Conservation (phyloP, 2,113 vertebrate genomes). For the Callipepla squamata region DNA sequence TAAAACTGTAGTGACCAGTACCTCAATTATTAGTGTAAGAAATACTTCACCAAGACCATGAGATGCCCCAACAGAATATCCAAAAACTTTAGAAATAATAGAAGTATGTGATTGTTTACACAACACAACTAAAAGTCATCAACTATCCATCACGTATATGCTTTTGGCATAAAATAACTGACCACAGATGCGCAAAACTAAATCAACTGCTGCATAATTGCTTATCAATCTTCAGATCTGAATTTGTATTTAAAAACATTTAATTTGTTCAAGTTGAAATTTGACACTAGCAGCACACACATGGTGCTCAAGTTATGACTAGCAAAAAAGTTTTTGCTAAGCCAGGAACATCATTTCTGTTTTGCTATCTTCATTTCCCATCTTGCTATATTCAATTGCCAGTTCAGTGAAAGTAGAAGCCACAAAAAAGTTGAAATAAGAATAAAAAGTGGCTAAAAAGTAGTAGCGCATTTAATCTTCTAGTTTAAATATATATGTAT, state of each 20-base stretch:
- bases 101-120: not conserved
- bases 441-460: not conserved
- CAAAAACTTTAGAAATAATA: not conserved
- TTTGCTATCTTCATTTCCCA: not conserved
- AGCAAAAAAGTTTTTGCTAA: not conserved
- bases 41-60: not conserved
- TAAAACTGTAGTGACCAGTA: not conserved
- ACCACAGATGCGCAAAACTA: not conserved
- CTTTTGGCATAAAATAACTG: not conserved
- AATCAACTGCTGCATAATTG: not conserved
- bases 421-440: not conserved
- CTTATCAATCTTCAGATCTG: not conserved
- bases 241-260: not conserved
- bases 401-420: not conserved
- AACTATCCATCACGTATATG: not conserved
- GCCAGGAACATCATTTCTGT: rapidly evolving
- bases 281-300: not conserved
- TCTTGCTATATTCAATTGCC: not conserved
- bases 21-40: not conserved
- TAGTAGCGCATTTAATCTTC: not conserved
- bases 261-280: not conserved
- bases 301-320: not conserved
- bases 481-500: not conserved
- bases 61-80: not conserved
- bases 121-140: not conserved